Evolutionary conservation across 2,888 invertebrate genomes (phyloP).

Genomic region (Drosophila nr. perissopoda): DNA sequence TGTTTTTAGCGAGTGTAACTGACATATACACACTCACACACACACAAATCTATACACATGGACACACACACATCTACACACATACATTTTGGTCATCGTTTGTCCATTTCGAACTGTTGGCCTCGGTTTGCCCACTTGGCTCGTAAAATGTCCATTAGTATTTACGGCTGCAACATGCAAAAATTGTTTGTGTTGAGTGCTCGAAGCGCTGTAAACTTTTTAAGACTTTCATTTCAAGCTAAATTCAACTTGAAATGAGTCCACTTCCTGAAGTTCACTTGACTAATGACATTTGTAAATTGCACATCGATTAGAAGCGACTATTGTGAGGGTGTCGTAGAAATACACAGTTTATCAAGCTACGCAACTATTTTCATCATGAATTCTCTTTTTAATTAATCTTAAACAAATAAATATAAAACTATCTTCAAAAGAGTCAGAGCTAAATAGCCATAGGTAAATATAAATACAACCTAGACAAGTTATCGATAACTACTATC

Average conservation of each 20-base stretch:
- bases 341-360: not conserved
- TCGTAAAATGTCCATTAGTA: constrained; percentile 84
- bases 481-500: not conserved
- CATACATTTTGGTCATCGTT: constrained; percentile 23
- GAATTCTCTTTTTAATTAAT: not conserved
- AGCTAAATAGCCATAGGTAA: rapidly evolving
- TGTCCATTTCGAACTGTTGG: constrained; percentile 36
- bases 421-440: not conserved
- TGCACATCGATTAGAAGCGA: not conserved
- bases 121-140: constrained; percentile 35
- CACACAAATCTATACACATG: not conserved
- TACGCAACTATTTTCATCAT: not conserved
- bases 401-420: not conserved
- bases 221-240: constrained; percentile 30
- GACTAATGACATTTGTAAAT: constrained; percentile 4
- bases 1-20: constrained; percentile 36
- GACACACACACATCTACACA: not conserved
- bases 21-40: constrained; percentile 5
- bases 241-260: constrained; percentile 5
- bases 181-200: constrained; percentile 58
- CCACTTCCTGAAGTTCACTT: not conserved
- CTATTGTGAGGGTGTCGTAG: not conserved
- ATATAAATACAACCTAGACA: not conserved
- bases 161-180: constrained; percentile 77
- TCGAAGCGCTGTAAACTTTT: constrained; percentile 62